Percentiles rank a stretch among this genome's conserved stretches.
Evolutionary conservation across 2,797 vertebrate species (phyloP).

Genomic region (Cirrhinus mrigala): DNA sequence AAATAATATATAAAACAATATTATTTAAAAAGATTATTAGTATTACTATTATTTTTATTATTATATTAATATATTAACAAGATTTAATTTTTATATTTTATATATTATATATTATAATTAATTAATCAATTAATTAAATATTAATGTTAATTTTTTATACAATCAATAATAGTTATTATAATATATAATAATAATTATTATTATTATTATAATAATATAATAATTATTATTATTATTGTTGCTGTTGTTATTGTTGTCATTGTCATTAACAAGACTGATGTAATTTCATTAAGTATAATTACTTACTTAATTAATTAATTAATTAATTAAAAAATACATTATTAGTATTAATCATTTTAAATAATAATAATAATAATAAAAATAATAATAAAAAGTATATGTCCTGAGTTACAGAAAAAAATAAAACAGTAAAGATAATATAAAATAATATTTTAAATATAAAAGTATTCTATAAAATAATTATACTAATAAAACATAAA

Average conservation of each 20-base stretch:
- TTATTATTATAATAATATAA: no score
- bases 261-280: no score
- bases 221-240: no score
- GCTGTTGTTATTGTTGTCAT: no score
- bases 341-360: not conserved
- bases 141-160: not conserved
- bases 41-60: no score
- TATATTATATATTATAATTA: no score
- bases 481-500: not conserved
- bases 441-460: not conserved
- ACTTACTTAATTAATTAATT: not conserved
- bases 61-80: no score
- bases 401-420: not conserved
- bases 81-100: no score
- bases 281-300: no score
- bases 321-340: not conserved
- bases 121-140: not conserved
- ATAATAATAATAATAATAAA: not conserved
- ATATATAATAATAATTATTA: no score
- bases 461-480: not conserved
- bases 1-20: no score
- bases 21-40: no score
- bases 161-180: not conserved
- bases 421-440: not conserved
- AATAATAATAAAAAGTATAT: not conserved